Percentiles rank a stretch among this genome's conserved stretches.
These are phyloP conservation scores for Pipistrellus nathusii DNA, from an alignment of 2,797 vertebrate genomes.

Conservation along the genomic window DNA sequence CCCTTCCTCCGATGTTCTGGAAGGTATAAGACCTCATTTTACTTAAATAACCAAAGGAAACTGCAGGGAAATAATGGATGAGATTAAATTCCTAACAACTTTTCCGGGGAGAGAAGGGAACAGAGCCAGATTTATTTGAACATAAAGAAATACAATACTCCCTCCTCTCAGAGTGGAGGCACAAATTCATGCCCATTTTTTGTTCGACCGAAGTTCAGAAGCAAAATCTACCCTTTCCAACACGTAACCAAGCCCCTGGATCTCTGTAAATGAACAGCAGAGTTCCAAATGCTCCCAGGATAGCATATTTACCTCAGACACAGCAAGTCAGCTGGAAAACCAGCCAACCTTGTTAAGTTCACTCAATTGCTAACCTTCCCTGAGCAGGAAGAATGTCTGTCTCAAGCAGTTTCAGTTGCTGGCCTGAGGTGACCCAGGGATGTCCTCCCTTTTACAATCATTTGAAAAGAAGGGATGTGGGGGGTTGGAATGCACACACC, in stretches of 20 bases:
- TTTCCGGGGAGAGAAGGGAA: background rate
- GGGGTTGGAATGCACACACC: background rate
- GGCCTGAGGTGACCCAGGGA: constrained; percentile 63
- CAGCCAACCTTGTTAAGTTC: constrained; percentile 69
- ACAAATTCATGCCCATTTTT: constrained; percentile 17
- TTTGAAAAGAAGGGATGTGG: constrained; percentile 22
- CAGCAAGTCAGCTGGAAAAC: constrained; percentile 73
- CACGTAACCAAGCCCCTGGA: background rate
- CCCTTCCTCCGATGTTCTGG: background rate
- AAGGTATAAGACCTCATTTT: background rate
- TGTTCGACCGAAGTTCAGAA: constrained; percentile 33
- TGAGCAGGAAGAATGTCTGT: constrained; percentile 62
- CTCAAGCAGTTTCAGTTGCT: constrained; percentile 20
- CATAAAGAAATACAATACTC: background rate
- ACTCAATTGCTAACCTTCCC: constrained; percentile 30
- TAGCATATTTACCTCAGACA: constrained; percentile 70
- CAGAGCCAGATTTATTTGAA: background rate
- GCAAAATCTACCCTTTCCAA: constrained; percentile 58
- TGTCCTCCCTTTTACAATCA: constrained; percentile 23
- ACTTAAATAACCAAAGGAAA: background rate
- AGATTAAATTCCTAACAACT: background rate
- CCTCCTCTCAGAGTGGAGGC: background rate
- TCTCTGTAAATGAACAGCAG: constrained; percentile 74
- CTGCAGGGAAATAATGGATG: background rate
- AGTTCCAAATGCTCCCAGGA: constrained; percentile 45